These are phyloP conservation scores for Equus przewalskii DNA, from an alignment of 2,113 vertebrate species.

Conservation along the genomic window DNA sequence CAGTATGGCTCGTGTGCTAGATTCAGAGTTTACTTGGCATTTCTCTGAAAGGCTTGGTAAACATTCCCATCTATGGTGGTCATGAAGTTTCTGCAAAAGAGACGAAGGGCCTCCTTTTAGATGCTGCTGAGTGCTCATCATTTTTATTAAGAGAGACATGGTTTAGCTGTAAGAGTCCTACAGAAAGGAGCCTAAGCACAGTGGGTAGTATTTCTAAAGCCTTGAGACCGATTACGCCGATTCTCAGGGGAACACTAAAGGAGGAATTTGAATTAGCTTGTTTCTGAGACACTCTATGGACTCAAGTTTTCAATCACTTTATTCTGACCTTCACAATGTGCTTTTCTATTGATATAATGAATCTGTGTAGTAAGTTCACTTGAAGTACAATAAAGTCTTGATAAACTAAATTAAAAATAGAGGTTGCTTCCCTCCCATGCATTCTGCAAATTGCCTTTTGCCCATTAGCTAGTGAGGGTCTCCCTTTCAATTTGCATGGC, in stretches of 20 bases:
- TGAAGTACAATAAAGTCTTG: slow-evolving; percentile 1
- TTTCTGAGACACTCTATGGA: slow-evolving; percentile 45
- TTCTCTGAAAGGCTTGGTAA: slow-evolving; percentile 22
- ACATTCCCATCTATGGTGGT: not conserved
- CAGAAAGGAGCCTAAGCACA: not conserved
- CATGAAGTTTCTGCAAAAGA: not conserved
- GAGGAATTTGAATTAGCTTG: slow-evolving; percentile 60
- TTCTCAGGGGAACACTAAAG: slow-evolving; percentile 52
- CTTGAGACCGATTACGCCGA: slow-evolving; percentile 17
- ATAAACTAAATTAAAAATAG: slow-evolving; percentile 64
- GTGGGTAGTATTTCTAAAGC: not conserved
- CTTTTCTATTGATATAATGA: slow-evolving; percentile 14
- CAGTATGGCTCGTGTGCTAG: not conserved
- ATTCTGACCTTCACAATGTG: not conserved
- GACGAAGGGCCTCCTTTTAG: not conserved
- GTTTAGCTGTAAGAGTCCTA: not conserved
- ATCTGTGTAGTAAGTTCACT: not conserved
- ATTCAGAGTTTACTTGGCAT: slow-evolving; percentile 6
- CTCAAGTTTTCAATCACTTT: not conserved
- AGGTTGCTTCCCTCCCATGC: not conserved
- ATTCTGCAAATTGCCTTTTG: slow-evolving; percentile 17
- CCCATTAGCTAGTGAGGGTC: slow-evolving; percentile 7
- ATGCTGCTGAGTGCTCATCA: slow-evolving; percentile 21
- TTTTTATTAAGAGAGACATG: slow-evolving; percentile 21
- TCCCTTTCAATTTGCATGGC: not conserved